Base-by-base conservation (phyloP, 2,113 vertebrate genomes). In the Ia io region DNA sequence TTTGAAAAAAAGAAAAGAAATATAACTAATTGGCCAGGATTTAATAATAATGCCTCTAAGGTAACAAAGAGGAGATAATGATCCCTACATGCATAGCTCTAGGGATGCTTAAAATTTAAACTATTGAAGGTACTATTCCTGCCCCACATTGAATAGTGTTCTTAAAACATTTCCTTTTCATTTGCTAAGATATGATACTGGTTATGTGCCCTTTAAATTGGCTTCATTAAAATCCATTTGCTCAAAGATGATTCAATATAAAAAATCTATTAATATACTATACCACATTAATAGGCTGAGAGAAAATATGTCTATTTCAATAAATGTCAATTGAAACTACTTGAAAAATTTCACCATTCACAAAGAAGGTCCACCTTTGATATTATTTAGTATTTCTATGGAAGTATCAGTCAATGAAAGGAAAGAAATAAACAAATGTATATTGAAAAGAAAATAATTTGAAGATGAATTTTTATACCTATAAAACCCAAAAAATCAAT, bases 171-270 rank as follows among this genome's bases (percentile, higher is more conserved):
- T 85, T 92, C 30, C 32, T 69, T 91, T 80, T 76, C 4, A 44
- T 80, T 95, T 91, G n/a, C 51, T 96, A 73, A 96, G 25, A 70
- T 79, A 78, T 40, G 42, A 59, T 76, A 71, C 63, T 59, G 4
- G 10, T 83, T 95, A 65, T 28, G 2, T 79, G 89, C 17, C 42
- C 67, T 91, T 96, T 88, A 95, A 94, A 94, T 84, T 80, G 20
- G 20, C n/a, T 92, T 96, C 77, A 94, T 95, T 94, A 88, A 96
- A 96, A 86, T 79, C 12, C 32, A 65, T 70, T 95, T 92, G 67
- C 73, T 95, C 76, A 90, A 87, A 78, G 25, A 35, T 80, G 44
- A 91, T 30, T 70, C 20, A 37, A 25, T 74, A 80, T 92, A 80
- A 90, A 40, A 95, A 95, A 92, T n/a, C 44, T 67, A 71, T 76